Evolutionary conservation across 1,140 invertebrate species (phyloP).

Genomic region (Alviniconcha marisindica): DNA sequence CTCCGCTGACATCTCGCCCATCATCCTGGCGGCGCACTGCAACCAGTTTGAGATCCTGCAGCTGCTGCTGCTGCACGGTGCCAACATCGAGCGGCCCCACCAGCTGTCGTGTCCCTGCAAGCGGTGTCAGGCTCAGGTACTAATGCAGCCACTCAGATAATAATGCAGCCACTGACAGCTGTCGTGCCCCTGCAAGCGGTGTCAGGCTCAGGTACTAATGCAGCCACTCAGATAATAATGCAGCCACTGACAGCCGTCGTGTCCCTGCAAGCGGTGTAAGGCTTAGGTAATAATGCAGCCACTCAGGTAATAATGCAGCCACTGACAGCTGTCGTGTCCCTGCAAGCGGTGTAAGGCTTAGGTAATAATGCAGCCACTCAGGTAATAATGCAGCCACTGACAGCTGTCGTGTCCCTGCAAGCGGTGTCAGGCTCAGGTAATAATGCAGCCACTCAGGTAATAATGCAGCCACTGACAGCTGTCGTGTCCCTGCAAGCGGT

Average conservation of each 20-base stretch:
- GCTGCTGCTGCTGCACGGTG: slow-evolving; percentile 72
- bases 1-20: slow-evolving; percentile 72
- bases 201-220: slow-evolving; percentile 78
- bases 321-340: slow-evolving; percentile 79
- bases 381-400: slow-evolving; percentile 80
- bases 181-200: slow-evolving; percentile 80
- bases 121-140: slow-evolving; percentile 78
- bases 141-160: too few species aligned
- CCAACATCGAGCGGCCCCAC: slow-evolving; percentile 78
- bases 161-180: too few species aligned
- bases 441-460: slow-evolving; percentile 59
- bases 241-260: slow-evolving; percentile 78
- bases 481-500: not conserved
- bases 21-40: slow-evolving; percentile 74
- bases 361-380: too few species aligned
- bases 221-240: too few species aligned
- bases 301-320: too few species aligned
- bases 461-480: slow-evolving; percentile 78
- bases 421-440: slow-evolving; percentile 77
- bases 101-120: slow-evolving; percentile 80
- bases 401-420: slow-evolving; percentile 80
- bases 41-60: slow-evolving; percentile 76
- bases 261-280: slow-evolving; percentile 80
- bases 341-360: slow-evolving; percentile 70
- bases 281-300: too few species aligned